These are phyloP conservation scores for Drosophila dunni DNA, from an alignment of 1,140 invertebrate genomes.

Conservation along the genomic window DNA sequence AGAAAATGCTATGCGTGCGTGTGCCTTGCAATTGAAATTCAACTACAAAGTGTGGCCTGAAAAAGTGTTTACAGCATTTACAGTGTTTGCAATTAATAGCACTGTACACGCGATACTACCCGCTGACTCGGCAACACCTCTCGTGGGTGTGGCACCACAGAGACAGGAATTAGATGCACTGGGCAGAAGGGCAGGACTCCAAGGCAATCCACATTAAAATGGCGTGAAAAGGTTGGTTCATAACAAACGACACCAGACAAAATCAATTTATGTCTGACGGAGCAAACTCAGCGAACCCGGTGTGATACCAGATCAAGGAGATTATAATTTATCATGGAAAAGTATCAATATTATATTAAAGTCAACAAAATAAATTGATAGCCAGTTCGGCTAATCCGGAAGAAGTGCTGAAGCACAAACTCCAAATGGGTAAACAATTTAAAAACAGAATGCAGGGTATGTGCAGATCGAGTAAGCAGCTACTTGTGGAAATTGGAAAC, in stretches of 20 bases:
- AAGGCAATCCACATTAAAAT: conserved; percentile 38
- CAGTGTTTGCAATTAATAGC: conserved; percentile 66
- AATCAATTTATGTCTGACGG: conserved; percentile 72
- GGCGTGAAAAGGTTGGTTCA: conserved; percentile 72
- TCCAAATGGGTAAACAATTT: too few species aligned
- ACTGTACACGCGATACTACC: conserved; percentile 58
- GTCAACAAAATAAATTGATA: too few species aligned
- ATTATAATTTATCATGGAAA: too few species aligned
- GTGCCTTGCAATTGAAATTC: conserved; percentile 74
- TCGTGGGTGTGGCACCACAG: conserved; percentile 28
- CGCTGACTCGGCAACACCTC: conserved; percentile 28
- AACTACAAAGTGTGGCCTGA: conserved; percentile 69
- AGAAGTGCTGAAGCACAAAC: too few species aligned
- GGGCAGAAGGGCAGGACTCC: background rate
- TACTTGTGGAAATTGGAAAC: background rate
- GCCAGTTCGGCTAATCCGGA: too few species aligned
- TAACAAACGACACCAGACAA: conserved; percentile 43
- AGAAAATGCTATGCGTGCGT: conserved; percentile 49
- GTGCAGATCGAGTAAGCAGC: background rate
- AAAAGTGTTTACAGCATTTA: conserved; percentile 73
- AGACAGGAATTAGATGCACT: conserved; percentile 37
- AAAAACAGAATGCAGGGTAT: too few species aligned
- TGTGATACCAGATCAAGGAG: too few species aligned
- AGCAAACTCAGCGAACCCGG: conserved; percentile 6
- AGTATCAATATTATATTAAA: too few species aligned